Evolutionary conservation across 1,140 invertebrate genomes (phyloP).

Genomic region (Samia ricini): DNA sequence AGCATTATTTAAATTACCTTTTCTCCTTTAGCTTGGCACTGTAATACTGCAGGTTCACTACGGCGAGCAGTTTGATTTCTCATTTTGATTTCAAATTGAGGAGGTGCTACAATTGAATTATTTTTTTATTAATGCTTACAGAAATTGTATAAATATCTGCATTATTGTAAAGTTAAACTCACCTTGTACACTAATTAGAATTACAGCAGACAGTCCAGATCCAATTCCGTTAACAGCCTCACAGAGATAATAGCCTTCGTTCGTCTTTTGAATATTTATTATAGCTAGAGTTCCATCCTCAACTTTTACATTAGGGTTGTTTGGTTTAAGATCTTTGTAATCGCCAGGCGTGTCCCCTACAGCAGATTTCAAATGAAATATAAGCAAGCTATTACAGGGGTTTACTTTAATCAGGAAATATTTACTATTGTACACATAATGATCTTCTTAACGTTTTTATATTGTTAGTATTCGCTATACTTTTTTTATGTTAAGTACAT

Average conservation of each 20-base stretch:
- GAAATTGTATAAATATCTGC: neutral
- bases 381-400: neutral
- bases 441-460: too few relatives aligned
- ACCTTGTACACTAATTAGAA: constrained; percentile 95
- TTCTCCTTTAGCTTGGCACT: constrained; percentile 97
- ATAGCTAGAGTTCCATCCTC: constrained; percentile 91
- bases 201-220: constrained; percentile 94
- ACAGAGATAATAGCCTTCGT: constrained; percentile 96
- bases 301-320: constrained; percentile 92
- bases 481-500: too few relatives aligned
- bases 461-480: too few relatives aligned
- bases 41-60: constrained; percentile 93
- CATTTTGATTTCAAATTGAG: constrained; percentile 95
- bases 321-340: constrained; percentile 94
- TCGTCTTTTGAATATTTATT: constrained; percentile 93
- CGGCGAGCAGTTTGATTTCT: constrained; percentile 92
- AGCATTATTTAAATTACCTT: constrained; percentile 74
- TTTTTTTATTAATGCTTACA: neutral
- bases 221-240: constrained; percentile 98
- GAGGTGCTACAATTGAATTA: constrained; percentile 85
- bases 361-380: constrained; percentile 29
- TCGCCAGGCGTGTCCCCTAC: constrained; percentile 92
- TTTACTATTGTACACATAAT: too few relatives aligned
- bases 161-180: constrained; percentile 16
- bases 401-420: neutral